Base-by-base conservation (phyloP, 2,888 invertebrate species). In the Tupiocoris notatus region DNA sequence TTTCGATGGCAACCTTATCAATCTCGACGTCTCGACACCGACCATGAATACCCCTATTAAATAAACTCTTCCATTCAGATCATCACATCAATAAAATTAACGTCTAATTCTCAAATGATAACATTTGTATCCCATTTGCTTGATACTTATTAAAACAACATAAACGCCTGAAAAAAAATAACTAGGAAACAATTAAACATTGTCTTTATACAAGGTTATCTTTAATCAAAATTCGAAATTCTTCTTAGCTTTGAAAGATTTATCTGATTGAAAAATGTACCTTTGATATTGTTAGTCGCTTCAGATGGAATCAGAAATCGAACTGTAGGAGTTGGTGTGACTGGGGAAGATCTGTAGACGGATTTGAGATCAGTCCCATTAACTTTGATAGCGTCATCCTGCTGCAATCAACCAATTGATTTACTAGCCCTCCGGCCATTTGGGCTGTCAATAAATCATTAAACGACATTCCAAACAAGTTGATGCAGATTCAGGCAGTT, bases 361-460 rank as follows among this genome's bases (percentile, higher is more conserved):
- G 81, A 80, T 77, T 83, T 83, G 23, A 82, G 77, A 65, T 85
- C 85, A 21, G 83, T 83, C 1, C 85, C 85, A 76, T 85, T 85
- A 9, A 75, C 61, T 67, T 78, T 78, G 9, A 78, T 79, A 57
- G 68, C 75, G 65, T 79, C 79, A 59, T 79, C 79, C 78, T 79
- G 77, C 77, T 78, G 54, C 71, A 78, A 77, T 39, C 2, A 16
- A 16, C 22, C 17, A 17, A n/a, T n/a, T n/a, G n/a, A n/a, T n/a
- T n/a, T n/a, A n/a, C n/a, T n/a, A n/a, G n/a, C n/a, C n/a, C n/a
- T n/a, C n/a, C n/a, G n/a, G n/a, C n/a, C n/a, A n/a, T n/a, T n/a
- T n/a, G n/a, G n/a, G n/a, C n/a, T n/a, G n/a, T n/a, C n/a, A n/a
- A n/a, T n/a, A n/a, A n/a, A n/a, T n/a, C n/a, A n/a, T n/a, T n/a